These are phyloP conservation scores for Brachypteracias leptosomus DNA, from an alignment of 2,113 vertebrate genomes.

Conservation along the genomic window DNA sequence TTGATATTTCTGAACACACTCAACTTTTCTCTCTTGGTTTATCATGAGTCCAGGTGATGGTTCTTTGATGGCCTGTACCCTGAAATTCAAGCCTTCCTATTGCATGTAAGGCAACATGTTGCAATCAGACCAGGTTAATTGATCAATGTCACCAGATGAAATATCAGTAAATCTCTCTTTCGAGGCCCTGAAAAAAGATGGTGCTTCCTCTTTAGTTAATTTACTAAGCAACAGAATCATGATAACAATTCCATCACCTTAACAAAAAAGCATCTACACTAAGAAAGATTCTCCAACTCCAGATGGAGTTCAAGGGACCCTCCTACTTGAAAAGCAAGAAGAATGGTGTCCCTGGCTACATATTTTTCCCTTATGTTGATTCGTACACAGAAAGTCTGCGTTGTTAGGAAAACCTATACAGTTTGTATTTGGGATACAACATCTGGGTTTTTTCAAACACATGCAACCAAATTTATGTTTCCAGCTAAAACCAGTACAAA, in stretches of 20 bases:
- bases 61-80: neutral
- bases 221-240: neutral
- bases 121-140: neutral
- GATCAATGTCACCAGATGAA: neutral
- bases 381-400: neutral
- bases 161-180: neutral
- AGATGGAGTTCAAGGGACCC: neutral
- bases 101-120: neutral
- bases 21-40: neutral
- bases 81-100: neutral
- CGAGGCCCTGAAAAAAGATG: neutral
- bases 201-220: neutral
- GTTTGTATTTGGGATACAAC: neutral
- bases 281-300: rapidly evolving
- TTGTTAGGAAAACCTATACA: neutral
- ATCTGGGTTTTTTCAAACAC: neutral
- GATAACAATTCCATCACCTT: neutral
- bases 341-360: neutral
- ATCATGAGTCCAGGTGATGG: neutral
- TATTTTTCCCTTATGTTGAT: neutral
- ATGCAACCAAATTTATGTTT: neutral
- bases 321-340: neutral
- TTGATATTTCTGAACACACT: neutral
- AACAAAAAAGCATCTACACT: neutral
- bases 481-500: neutral